A percentile compares a stretch with the other conserved stretches of the same genome.
Evolutionary conservation across 2,888 invertebrate genomes (phyloP).

Genomic region (Tridacna crocea): DNA sequence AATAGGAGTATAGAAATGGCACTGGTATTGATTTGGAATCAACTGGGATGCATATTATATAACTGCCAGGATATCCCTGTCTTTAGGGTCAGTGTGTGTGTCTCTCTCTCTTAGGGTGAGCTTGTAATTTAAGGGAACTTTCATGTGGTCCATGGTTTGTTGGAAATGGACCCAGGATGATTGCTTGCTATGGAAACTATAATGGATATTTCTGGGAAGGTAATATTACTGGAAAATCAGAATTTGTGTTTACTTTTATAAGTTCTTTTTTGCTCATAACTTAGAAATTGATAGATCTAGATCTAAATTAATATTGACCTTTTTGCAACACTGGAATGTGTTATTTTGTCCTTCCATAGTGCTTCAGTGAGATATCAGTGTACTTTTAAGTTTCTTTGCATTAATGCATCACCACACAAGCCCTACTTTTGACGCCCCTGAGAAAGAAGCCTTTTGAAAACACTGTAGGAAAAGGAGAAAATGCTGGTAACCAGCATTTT

Average conservation of each 20-base stretch:
- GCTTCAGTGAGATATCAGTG: background rate
- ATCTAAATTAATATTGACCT: background rate
- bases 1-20: background rate
- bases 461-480: too few species aligned
- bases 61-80: background rate
- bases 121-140: background rate
- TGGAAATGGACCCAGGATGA: conserved; percentile 11
- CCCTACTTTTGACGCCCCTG: too few species aligned
- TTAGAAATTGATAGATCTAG: too few species aligned
- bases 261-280: too few species aligned
- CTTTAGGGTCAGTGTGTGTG: conserved; percentile 5
- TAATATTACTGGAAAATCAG: conserved; percentile 8
- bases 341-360: too few species aligned
- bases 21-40: conserved; percentile 9
- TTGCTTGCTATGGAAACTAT: conserved; percentile 16
- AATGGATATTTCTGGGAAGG: conserved; percentile 23
- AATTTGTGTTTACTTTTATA: background rate
- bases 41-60: conserved; percentile 23
- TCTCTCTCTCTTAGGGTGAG: background rate
- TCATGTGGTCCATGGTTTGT: background rate
- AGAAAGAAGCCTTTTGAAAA: too few species aligned
- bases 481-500: too few species aligned
- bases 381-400: background rate
- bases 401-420: background rate
- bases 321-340: background rate